Conservation (phyloP, 1,140 invertebrate species). For the Oncopeltus fasciatus region DNA sequence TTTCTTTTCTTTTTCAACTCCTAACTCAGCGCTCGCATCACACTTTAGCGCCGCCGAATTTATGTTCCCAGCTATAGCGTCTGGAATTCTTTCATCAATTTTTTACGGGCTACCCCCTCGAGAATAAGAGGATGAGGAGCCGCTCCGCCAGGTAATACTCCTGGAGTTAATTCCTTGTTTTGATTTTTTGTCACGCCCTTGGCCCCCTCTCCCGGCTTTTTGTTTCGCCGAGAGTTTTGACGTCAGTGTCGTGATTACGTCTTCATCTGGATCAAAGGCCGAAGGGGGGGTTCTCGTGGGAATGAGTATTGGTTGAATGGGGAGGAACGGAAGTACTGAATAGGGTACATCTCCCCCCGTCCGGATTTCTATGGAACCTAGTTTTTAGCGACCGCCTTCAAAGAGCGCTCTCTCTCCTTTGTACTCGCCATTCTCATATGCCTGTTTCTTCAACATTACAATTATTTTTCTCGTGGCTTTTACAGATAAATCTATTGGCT, state of each 20-base stretch:
- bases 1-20: no score
- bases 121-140: background rate
- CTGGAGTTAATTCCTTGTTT: constrained; percentile 3
- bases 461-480: no score
- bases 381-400: background rate
- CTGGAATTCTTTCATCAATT: constrained; percentile 4
- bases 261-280: background rate
- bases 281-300: background rate
- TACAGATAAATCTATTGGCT: no score
- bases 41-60: constrained; percentile 6
- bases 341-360: background rate
- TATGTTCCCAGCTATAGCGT: background rate
- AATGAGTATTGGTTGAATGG: background rate
- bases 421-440: background rate
- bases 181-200: background rate
- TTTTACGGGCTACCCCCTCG: background rate
- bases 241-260: background rate
- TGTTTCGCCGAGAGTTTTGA: background rate
- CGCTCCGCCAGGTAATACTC: background rate
- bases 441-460: no score
- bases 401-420: background rate
- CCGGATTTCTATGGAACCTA: background rate
- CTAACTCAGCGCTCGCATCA: background rate
- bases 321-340: background rate
- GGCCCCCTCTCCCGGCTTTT: background rate